Base-by-base conservation (phyloP, 1,140 invertebrate genomes). In the Orchestia grillus region DNA sequence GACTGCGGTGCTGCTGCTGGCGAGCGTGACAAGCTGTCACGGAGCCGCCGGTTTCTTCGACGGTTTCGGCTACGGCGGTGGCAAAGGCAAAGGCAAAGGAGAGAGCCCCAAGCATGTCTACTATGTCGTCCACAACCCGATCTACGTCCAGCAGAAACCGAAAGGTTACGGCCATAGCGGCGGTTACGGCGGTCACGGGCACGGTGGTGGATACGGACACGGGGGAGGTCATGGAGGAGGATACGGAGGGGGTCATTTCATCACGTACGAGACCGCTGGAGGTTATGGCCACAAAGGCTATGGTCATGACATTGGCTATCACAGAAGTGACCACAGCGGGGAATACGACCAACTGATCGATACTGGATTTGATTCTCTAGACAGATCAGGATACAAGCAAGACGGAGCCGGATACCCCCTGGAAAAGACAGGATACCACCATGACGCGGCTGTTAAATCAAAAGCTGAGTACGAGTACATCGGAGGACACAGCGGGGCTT, bases 41-140 rank as follows among this genome's bases (percentile, higher is more conserved):
- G 92, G 41, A 0, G 44, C 92, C 19, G 92, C 92, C 0, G 92
- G 92, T 28, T 45, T 94, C 92, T 94, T 94, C 92, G 92, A 94
- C 40, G 92, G 92, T 0, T 94, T 94, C 92, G 92, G 90, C 1
- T 42, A 44, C 43, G 90, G 92, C 19, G 44, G 88, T 28, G 96
- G 88, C 53, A 96, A 96, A 44, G 96, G 44, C 95, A 96, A 96
- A 96, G 95, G 95, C 43, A 77, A 94, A 92, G 96, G 96, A 43
- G 77, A 45, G 40, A 45, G 43, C 40, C 92, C 92, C 40, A 94
- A 94, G 36, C 92, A 94, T 40, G 92, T 94, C 44, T 94, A 94
- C 92, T 94, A 94, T 44, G 92, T 94, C 44, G 92, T 94, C 44
- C 92, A 94, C 92, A 94, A 94, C 92, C 92, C 92, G 0, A 94